Conservation (phyloP, 2,113 vertebrate species). For the Melanerpes formicivorus region DNA sequence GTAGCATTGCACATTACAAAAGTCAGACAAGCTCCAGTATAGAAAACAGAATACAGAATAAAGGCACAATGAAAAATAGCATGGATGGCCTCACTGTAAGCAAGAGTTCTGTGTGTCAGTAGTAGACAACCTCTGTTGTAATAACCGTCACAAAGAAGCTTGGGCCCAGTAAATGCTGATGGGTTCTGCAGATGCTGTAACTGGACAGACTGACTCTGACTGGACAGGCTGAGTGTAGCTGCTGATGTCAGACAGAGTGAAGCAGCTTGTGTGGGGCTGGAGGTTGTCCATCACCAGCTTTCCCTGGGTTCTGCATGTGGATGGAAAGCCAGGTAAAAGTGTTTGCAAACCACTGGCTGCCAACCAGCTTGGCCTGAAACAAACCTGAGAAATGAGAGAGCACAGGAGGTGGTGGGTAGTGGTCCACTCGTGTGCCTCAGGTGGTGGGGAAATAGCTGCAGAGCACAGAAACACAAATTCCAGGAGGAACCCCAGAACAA, state of each 20-base stretch:
- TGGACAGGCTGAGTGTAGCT: background rate
- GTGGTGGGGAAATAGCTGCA: background rate
- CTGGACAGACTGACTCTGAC: too few relatives aligned
- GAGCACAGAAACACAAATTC: background rate
- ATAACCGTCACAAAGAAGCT: background rate
- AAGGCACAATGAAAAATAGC: background rate
- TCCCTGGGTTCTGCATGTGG: background rate
- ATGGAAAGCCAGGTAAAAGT: too few relatives aligned
- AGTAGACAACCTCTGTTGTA: background rate
- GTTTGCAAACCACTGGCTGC: background rate
- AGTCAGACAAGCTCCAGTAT: background rate
- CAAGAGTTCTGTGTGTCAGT: background rate
- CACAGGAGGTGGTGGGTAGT: background rate
- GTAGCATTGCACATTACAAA: background rate
- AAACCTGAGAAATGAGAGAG: background rate
- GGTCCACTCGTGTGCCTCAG: rapidly evolving
- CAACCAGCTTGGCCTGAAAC: background rate
- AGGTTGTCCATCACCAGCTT: background rate
- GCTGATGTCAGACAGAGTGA: background rate
- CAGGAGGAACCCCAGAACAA: background rate
- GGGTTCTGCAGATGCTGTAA: background rate
- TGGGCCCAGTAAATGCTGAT: background rate
- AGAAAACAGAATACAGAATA: background rate
- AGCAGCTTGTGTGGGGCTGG: background rate
- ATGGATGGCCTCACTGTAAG: background rate